Conservation (phyloP, 1,140 invertebrate genomes). For the Tyrophagus putrescentiae region DNA sequence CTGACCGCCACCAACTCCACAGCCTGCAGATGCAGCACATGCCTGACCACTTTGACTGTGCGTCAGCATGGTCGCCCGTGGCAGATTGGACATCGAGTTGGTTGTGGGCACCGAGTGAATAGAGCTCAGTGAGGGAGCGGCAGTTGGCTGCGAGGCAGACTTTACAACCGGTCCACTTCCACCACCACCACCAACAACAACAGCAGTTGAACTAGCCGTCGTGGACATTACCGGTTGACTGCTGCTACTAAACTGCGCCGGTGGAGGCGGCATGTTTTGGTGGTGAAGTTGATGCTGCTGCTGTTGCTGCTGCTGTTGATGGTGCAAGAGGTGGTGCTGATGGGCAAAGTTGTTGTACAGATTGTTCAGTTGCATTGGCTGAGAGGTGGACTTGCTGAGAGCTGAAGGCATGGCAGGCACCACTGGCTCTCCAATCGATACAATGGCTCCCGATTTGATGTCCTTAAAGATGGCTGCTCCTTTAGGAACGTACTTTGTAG, state of each 20-base stretch:
- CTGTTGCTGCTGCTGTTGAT: neutral
- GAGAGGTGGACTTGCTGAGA: neutral
- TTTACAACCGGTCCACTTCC: too few species aligned
- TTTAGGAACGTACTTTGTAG: neutral
- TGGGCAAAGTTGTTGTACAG: too few species aligned
- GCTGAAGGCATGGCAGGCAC: neutral
- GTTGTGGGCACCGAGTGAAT: neutral
- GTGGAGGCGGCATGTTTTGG: neutral
- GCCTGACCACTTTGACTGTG: too few species aligned
- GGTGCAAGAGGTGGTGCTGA: neutral
- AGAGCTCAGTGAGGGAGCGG: neutral
- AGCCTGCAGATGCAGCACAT: too few species aligned
- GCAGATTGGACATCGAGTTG: too few species aligned
- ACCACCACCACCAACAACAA: too few species aligned
- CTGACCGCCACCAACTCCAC: too few species aligned
- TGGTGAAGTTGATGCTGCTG: too few species aligned
- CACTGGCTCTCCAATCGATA: neutral
- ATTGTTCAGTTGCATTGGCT: neutral
- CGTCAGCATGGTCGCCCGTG: too few species aligned
- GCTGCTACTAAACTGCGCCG: neutral
- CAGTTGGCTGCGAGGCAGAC: neutral
- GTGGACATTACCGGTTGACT: neutral
- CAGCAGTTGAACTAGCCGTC: too few species aligned
- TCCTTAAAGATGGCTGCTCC: neutral
- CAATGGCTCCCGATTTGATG: too few species aligned